Conservation (phyloP, 2,113 vertebrate genomes). For the Apodemus sylvaticus region DNA sequence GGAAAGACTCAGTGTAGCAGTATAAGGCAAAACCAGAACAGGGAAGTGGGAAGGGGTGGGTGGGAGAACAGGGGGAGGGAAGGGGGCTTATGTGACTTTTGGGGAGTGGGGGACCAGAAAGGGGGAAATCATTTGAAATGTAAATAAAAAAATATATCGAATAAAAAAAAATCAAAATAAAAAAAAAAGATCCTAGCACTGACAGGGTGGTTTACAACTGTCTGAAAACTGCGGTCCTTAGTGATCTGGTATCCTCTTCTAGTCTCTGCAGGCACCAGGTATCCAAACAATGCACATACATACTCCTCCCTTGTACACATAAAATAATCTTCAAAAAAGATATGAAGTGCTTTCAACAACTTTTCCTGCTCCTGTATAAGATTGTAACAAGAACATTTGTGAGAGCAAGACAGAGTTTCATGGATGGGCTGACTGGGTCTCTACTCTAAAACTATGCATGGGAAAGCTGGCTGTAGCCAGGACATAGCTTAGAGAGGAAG, state of each 20-base stretch:
- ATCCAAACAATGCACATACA: not conserved
- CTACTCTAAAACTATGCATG: not conserved
- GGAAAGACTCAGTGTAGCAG: too few relatives aligned
- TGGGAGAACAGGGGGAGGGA: too few relatives aligned
- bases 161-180: too few relatives aligned
- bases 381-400: not conserved
- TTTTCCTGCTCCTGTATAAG: not conserved
- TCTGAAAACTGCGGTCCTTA: not conserved
- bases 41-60: too few relatives aligned
- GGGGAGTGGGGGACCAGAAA: too few relatives aligned
- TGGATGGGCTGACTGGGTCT: not conserved
- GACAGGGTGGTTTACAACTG: not conserved
- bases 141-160: too few relatives aligned
- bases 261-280: not conserved
- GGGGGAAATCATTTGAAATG: too few relatives aligned
- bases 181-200: not conserved
- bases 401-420: not conserved
- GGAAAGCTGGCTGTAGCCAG: not conserved
- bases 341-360: not conserved
- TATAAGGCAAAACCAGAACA: too few relatives aligned
- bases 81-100: too few relatives aligned
- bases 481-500: not conserved
- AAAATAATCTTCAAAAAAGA: not conserved
- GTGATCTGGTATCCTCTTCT: not conserved
- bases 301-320: not conserved